These are phyloP conservation scores for Ceuthmochares aereus DNA, from an alignment of 2,113 vertebrate genomes.

Conservation along the genomic window DNA sequence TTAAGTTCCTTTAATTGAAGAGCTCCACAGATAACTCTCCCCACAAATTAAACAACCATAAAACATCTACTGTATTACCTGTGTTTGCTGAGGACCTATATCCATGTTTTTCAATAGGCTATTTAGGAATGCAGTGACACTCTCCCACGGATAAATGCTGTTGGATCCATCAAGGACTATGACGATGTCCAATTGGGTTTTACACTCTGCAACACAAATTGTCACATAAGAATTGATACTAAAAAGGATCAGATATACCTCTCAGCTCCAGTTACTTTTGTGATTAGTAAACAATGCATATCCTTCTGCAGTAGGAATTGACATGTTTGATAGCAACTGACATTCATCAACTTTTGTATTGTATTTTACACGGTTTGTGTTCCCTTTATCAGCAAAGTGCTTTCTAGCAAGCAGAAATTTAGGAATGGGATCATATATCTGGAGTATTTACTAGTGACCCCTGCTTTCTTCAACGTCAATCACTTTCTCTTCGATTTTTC, in stretches of 20 bases:
- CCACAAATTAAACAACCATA: not conserved
- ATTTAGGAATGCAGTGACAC: constrained; percentile 84
- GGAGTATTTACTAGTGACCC: not conserved
- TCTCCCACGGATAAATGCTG: constrained; percentile 94
- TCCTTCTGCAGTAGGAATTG: not conserved
- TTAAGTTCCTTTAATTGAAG: not conserved
- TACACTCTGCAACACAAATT: constrained; percentile 84
- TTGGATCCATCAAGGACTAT: constrained; percentile 96
- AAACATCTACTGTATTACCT: constrained; percentile 76
- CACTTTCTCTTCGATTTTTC: not conserved
- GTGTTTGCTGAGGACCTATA: constrained; percentile 88
- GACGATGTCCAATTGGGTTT: constrained; percentile 89
- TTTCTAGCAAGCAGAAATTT: not conserved
- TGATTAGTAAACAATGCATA: not conserved
- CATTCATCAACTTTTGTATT: not conserved
- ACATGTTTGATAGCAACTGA: not conserved
- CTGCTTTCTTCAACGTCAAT: not conserved
- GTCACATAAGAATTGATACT: not conserved
- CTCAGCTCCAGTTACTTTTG: not conserved
- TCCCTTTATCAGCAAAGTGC: not conserved
- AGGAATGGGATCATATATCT: not conserved
- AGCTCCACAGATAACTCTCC: not conserved
- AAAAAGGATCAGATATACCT: not conserved
- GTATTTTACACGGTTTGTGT: not conserved
- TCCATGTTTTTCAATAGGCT: constrained; percentile 86